Base-by-base conservation (phyloP, 2,888 invertebrate genomes). In the Epistrophe grossulariae region DNA sequence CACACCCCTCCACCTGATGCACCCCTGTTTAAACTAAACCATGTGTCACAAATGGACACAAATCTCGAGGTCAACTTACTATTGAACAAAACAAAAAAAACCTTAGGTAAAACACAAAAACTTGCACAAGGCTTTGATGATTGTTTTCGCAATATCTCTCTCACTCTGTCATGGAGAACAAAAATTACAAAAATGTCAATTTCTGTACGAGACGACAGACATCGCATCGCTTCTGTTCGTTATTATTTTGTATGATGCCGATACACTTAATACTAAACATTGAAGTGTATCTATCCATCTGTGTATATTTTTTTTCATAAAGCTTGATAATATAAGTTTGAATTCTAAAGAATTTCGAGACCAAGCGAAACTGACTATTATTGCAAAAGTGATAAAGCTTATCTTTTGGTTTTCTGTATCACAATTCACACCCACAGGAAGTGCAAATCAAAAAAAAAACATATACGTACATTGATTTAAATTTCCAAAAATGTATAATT, bases 1-100 rank as follows among this genome's bases (percentile, higher is more conserved):
- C 28, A n/a, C 24, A 24, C 13, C 52, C 28, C 55, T 15, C 15
- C 28, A 8, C 15, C 28, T 28, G 28, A 28, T 55, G 28, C 55
- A 28, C 28, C 28, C 15, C 13, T 17, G 19, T 52, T 13, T 1
- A 15, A 52, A 52, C 7, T 24, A 62, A 13, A 15, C 13, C 38
- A 40, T 62, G 19, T 62, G 62, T 62, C 7, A 62, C 62, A 62
- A 19, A 62, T 62, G 62, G 8, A 62, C 28, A 40, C 43, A 43
- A 62, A 43, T 43, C 24, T 62, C 43, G 62, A 62, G 62, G 62
- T 62, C 43, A 40, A 24, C 43, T 35, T 35, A 8, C 7, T 43
- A 24, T 28, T 19, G 7, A 35, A 35, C 4, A 40, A 43, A 24
- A 28, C 28, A 35, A 43, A 62, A 15, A 24, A 43, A 28, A 40